Base-by-base conservation (phyloP, 2,888 invertebrate species). In the Elmis aenea region DNA sequence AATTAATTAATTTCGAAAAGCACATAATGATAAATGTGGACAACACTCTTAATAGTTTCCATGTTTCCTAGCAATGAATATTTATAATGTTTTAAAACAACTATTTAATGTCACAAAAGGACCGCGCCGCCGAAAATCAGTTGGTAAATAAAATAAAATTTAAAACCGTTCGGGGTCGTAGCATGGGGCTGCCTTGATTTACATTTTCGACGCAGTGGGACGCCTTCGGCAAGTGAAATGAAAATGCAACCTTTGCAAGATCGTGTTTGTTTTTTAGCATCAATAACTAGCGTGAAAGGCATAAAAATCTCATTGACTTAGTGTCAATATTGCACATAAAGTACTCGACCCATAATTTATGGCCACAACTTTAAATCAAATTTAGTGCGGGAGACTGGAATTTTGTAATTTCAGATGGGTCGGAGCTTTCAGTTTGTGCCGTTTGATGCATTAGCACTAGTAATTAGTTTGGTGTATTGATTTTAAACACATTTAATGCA, bases 161-260 rank as follows among this genome's bases (percentile, higher is more conserved):
- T 41, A 40, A 49, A 53, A 52, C 52, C 43, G 46, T 52, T 52
- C 47, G 46, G 45, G 48, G 42, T 39, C 48, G 46, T 51, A 48
- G 50, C 56, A 46, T 54, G 55, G 55, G 55, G 55, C 44, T 38
- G 48, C 45, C 42, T 40, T 57, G 57, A 59, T 60, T 59, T 59
- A 60, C 59, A 60, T 60, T 60, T 58, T 57, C 42, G 50, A 37
- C 58, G 39, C 60, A 35, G 54, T 53, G 48, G 59, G 60, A 48
- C 41, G 57, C 50, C 58, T 55, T 58, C 57, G 52, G 46, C 54
- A 52, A 54, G 50, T 52, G 48, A 52, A 55, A 55, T 53, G 53
- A 57, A 53, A 57, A 57, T 49, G 58, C 56, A 56, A 58, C 56
- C 51, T 52, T 54, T 51, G 50, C 54, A 35, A 42, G 33, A 34